Evolutionary conservation across 2,113 vertebrate species (phyloP), one percentile per base, ranked within the genome.

Genomic region (Conger conger): DNA sequence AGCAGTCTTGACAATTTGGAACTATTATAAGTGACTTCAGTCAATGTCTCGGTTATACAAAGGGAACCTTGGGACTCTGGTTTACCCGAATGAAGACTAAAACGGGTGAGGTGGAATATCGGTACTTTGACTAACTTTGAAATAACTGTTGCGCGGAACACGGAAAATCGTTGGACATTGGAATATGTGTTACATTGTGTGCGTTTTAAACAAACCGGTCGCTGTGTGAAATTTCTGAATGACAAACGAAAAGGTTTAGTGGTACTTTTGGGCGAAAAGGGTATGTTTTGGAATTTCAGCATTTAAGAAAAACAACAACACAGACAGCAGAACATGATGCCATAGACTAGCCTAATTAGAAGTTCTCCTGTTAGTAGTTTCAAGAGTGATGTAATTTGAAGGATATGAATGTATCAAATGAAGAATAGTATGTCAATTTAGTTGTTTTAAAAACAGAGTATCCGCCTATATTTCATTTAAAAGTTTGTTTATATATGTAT

Each of bases 221-320:
- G 40, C 60, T 23, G 42, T 27, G 60, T 4, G 42, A 45, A 35
- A 38, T 76, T 4, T 83, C 16, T 78, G 20, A 76, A 37, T 18
- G 45, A 54, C 73, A 78, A 77, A 54, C 20, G 20, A 23, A 37
- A 17, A 38, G 54, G 73, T 40, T 83, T 16, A 83, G 82, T 83
- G 40, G 35, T 11, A 76, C 0, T n/a, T 20, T 73, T 8, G 13
- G 6, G n/a, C 27, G 4, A n/a, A 33, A 73, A 0, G 68, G 33
- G 27, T 33, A 33, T 33, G 68, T 73, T 33, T 73, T n/a, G 68
- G 13, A 1, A 73, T 73, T 23, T 33, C 27, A 73, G 3, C 60
- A n/a, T 68, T 2, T 23, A 68, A 68, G 5, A 20, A 57, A 57
- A n/a, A 68, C 2, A 73, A 33, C 3, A 73, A 13, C 68, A 11